Conservation (phyloP, 2,888 invertebrate genomes). For the Drosophila differens region DNA sequence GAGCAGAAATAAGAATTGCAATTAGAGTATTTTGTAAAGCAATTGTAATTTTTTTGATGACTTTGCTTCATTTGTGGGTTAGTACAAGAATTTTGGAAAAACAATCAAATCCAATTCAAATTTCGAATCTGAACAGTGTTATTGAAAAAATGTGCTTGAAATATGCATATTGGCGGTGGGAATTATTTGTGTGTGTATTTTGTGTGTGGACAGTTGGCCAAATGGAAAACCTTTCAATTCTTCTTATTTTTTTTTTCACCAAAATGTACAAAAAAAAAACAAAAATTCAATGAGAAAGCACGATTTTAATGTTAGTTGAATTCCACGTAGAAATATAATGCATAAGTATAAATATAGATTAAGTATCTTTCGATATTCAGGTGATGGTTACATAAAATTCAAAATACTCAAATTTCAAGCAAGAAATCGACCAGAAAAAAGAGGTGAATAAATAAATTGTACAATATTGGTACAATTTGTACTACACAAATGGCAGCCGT, state of each 20-base stretch:
- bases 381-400: background rate
- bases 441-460: background rate
- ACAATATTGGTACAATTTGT: background rate
- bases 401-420: conserved; percentile 2
- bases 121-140: conserved; percentile 34
- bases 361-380: background rate
- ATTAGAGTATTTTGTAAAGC: background rate
- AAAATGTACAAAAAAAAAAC: background rate
- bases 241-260: background rate
- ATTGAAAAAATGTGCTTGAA: conserved; percentile 21
- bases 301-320: background rate
- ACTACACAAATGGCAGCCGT: conserved; percentile 5
- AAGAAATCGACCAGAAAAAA: background rate
- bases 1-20: background rate
- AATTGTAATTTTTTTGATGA: background rate
- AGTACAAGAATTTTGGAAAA: conserved; percentile 12
- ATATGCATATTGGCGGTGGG: conserved; percentile 27
- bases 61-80: conserved; percentile 4
- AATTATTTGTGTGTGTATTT: conserved; percentile 16
- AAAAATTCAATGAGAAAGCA: background rate
- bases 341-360: background rate
- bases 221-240: background rate
- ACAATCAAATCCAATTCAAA: background rate
- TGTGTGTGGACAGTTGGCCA: background rate
- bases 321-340: background rate